phyloP scores from a whole-genome alignment of 2,888 invertebrate genomes.

The Trachelus stipa region DNA sequence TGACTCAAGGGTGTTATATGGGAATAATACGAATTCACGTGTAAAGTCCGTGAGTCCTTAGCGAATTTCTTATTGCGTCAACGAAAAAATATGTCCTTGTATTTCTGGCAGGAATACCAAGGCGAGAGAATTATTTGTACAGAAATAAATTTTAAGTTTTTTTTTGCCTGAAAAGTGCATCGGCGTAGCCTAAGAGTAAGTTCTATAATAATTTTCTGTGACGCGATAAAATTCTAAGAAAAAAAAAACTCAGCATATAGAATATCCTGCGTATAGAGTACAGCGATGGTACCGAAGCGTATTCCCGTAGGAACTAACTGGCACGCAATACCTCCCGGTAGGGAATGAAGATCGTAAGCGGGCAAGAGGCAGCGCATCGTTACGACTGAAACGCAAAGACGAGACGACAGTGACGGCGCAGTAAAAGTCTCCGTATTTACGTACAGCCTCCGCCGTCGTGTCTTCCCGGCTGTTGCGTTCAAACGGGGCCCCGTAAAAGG shows the following conservation, averaged over 20 bases:
- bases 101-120: neutral
- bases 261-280: neutral
- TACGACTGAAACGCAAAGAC: slow-evolving; percentile 27
- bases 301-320: neutral
- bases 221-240: too few relatives aligned
- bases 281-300: neutral
- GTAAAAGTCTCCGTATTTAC: slow-evolving; percentile 22
- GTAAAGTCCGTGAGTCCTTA: neutral
- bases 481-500: neutral
- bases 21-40: slow-evolving; percentile 29
- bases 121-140: neutral
- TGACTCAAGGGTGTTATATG: slow-evolving; percentile 32
- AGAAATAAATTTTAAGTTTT: too few relatives aligned
- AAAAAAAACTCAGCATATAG: too few relatives aligned
- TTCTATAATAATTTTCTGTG: neutral
- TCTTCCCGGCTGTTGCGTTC: neutral
- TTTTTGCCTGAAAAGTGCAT: too few relatives aligned
- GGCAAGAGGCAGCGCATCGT: neutral
- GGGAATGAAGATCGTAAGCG: slow-evolving; percentile 11
- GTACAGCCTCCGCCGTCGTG: neutral
- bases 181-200: neutral
- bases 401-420: slow-evolving; percentile 29
- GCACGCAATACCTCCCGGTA: neutral
- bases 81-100: neutral
- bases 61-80: neutral